Conservation (phyloP, 1,140 invertebrate species). For the Macrobrachium rosenbergii region DNA sequence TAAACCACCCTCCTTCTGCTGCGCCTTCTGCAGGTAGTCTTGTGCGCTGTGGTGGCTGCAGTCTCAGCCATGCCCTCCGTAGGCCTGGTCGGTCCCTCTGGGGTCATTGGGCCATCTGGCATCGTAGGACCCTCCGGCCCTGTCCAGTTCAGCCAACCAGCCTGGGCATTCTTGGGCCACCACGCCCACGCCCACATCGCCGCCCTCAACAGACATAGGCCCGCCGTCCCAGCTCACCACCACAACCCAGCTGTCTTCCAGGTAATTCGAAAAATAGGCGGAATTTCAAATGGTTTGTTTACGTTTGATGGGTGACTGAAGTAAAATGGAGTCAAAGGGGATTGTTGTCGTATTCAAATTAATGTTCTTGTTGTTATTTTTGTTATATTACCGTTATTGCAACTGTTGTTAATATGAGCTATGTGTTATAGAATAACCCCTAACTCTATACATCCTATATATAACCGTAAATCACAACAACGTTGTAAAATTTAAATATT, state of each 20-base stretch:
- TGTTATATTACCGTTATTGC: too few relatives aligned
- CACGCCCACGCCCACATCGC: constrained; percentile 53
- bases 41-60: constrained; percentile 31
- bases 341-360: too few relatives aligned
- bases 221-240: not conserved
- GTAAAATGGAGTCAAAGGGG: too few relatives aligned
- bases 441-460: too few relatives aligned
- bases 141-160: constrained; percentile 56
- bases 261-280: not conserved
- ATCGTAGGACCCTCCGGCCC: constrained; percentile 55
- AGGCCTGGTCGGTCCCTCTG: constrained; percentile 55
- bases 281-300: too few relatives aligned
- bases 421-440: too few relatives aligned
- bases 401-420: too few relatives aligned
- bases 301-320: too few relatives aligned
- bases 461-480: too few relatives aligned
- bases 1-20: not conserved
- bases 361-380: too few relatives aligned
- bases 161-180: constrained; percentile 54
- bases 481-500: too few relatives aligned
- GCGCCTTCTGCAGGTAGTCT: constrained; percentile 10
- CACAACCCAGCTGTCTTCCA: constrained; percentile 19
- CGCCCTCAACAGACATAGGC: constrained; percentile 36
- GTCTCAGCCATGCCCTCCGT: constrained; percentile 5
- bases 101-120: constrained; percentile 48